phyloP scores from a whole-genome alignment of 1,140 invertebrate genomes.

The Heliconius congener region DNA sequence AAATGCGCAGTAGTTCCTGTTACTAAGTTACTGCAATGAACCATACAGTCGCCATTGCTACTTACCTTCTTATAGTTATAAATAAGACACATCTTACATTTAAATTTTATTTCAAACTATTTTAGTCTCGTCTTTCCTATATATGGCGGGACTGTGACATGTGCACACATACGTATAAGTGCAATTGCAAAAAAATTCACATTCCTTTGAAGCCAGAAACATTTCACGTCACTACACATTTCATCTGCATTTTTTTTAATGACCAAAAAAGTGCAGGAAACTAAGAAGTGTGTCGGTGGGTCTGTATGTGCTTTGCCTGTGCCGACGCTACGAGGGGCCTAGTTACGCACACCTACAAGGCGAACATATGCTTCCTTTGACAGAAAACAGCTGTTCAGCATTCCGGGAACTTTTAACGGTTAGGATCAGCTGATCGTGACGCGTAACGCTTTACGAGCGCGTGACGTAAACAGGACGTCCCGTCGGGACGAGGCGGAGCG shows the following conservation, averaged over 20 bases:
- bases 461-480: constrained; percentile 44
- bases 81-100: not conserved
- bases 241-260: constrained; percentile 23
- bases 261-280: constrained; percentile 32
- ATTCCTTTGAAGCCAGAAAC: not conserved
- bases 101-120: not conserved
- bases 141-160: not conserved
- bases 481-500: not conserved
- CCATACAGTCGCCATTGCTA: no score
- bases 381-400: constrained; percentile 58
- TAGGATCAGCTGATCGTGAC: constrained; percentile 40
- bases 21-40: no score
- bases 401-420: constrained; percentile 51
- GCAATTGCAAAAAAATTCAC: not conserved
- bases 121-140: not conserved
- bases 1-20: no score
- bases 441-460: constrained; percentile 33
- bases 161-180: not conserved
- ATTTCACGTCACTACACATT: not conserved
- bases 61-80: no score
- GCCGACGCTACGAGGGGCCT: constrained; percentile 31
- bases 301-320: constrained; percentile 21
- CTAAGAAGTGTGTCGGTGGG: constrained; percentile 38
- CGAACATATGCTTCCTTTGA: constrained; percentile 62
- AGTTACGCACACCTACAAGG: constrained; percentile 36